Base-by-base conservation (phyloP, 2,888 invertebrate species). In the Mythimna albipuncta region DNA sequence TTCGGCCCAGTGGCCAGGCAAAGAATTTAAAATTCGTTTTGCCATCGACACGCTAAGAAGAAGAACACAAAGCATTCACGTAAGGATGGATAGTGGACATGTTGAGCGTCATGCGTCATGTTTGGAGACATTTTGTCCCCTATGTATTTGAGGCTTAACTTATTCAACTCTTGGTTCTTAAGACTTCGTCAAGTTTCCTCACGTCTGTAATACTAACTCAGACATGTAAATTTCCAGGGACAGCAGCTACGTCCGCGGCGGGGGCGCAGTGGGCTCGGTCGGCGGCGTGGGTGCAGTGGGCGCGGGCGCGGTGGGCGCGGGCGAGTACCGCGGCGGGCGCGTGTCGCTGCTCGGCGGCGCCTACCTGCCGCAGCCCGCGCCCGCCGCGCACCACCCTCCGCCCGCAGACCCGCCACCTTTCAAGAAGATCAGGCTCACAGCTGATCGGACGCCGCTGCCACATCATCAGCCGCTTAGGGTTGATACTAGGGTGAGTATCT, bases 381-480 rank as follows among this genome's bases (percentile, higher is more conserved):
- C 96, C 89, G 89, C 96, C 88, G 89, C 95, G 88, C 94, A 94
- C 90, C 91, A 94, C 86, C 95, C 93, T 81, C 95, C 94, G 79
- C 95, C 92, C 88, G 95, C 96, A 10, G 96, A 96, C 87, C 97
- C 97, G 83, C 97, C 97, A 87, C 97, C 97, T 92, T 97, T 97
- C 95, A 97, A 97, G 95, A 97, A 97, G 96, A 97, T 97, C 91
- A 95, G 97, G 77, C 96, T 97, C 91, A 96, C 97, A 84, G 96
- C 97, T 75, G 95, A 96, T 77, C 89, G 95, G 55, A 85, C 88
- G 86, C 91, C 95, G 79, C 77, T 93, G 90, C 87, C 94, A 85
- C 94, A 91, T 87, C 97, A 95, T 80, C 97, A 96, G 87, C 97
- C 97, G 82, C 96, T 98, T 84, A 97, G 97, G 90, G 97, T 98